phyloP scores from a whole-genome alignment of 2,113 vertebrate species.

The Dasyornis broadbenti region DNA sequence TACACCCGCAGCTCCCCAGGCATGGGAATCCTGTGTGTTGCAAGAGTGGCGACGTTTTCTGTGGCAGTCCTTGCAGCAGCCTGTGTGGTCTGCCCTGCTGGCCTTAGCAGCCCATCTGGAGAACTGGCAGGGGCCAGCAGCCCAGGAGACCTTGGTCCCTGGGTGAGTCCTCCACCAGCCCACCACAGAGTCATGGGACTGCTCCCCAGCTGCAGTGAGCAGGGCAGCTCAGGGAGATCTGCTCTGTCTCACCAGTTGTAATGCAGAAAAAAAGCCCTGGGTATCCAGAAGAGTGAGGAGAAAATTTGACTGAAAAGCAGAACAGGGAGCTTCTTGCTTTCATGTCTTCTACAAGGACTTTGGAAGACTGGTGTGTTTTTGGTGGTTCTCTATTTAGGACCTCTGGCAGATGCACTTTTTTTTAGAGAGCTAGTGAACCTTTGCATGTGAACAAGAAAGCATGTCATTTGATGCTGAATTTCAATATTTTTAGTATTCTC shows the following conservation, averaged over 20 bases:
- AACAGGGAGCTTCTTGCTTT: not conserved
- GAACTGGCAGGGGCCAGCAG: not conserved
- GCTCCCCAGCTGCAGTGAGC: not conserved
- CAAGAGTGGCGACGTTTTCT: not conserved
- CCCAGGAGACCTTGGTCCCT: not conserved
- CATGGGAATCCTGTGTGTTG: slow-evolving; percentile 10
- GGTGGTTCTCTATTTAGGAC: not conserved
- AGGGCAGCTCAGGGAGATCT: not conserved
- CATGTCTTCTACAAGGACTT: not conserved
- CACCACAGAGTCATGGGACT: not conserved
- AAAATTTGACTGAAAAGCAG: not conserved
- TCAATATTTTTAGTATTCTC: not conserved
- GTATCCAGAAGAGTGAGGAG: not conserved
- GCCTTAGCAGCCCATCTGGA: not conserved
- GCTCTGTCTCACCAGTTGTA: not conserved
- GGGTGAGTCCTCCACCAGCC: not conserved
- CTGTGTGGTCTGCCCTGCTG: slow-evolving; percentile 55
- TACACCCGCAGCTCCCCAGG: not conserved
- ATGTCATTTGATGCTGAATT: not conserved
- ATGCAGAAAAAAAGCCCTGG: not conserved
- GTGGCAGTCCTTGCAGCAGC: slow-evolving; percentile 21
- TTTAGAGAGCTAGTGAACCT: not conserved
- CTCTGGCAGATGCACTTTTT: not conserved
- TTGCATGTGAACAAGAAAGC: not conserved
- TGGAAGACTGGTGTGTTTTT: not conserved